Base-by-base conservation (phyloP, 2,888 invertebrate genomes). In the Torymus aiolomorphi region DNA sequence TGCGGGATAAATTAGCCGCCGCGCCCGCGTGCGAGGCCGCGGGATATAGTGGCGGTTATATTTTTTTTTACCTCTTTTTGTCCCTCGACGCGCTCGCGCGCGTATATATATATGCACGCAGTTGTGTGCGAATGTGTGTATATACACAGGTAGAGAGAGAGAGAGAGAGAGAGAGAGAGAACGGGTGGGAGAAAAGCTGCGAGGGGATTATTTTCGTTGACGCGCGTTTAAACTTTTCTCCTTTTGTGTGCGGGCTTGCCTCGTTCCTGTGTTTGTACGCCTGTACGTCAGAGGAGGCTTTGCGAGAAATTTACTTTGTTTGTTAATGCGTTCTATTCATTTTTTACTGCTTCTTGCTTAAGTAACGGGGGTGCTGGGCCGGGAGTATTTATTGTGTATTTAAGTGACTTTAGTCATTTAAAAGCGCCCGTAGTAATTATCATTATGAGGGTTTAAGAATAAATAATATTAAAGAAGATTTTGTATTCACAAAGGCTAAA, bases 241-340 rank as follows among this genome's bases (percentile, higher is more conserved):
- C 51, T 70, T 72, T 80, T 66, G 18, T 67, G 24, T 59, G 31
- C 24, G 18, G 57, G 65, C n/a, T 42, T 52, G 18, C 54, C 13
- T 51, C 51, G 51, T 18, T 18, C 13, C n/a, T 57, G 20, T 42
- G 65, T 13, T 42, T 67, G 51, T 20, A 14, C 2, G 56, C 14
- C 3, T 42, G 42, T 42, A 13, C 51, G 57, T 76, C 49, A 70
- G 56, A 73, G 42, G 56, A 49, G 69, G 70, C 59, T 67, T 77
- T 69, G 72, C 51, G 31, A 59, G 54, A 73, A 67, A 76, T 76
- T 63, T 80, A 80, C 70, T 74, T 74, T 80, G 65, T 70, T 76
- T 76, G 80, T 67, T 62, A 70, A 75, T 65, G 16, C 54, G 65
- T 67, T 66, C 24, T 54, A 56, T 70, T 59, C 49, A 54, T 24